phyloP scores from a whole-genome alignment of 2,888 invertebrate species.

The Pachydiplax longipennis region DNA sequence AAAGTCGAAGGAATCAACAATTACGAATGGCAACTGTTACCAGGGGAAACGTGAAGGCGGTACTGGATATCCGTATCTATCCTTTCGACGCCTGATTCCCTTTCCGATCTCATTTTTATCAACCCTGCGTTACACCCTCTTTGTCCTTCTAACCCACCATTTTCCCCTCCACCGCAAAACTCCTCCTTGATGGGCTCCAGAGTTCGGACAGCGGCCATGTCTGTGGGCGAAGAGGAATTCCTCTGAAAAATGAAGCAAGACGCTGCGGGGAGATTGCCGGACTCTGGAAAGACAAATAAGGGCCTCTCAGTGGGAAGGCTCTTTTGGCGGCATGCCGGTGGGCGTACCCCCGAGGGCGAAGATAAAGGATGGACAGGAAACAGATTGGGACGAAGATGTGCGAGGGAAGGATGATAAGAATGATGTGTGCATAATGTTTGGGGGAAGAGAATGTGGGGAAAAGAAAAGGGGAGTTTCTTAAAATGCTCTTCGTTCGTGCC shows the following conservation, averaged over 20 bases:
- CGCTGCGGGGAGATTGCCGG: conserved; percentile 19
- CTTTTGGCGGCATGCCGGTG: background rate
- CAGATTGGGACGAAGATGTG: background rate
- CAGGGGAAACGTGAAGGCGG: no score
- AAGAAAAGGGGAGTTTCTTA: no score
- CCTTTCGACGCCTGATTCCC: no score
- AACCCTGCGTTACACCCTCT: background rate
- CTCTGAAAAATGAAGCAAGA: conserved; percentile 30
- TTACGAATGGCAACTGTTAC: no score
- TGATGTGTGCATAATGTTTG: no score
- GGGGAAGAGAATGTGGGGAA: no score
- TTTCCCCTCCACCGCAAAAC: background rate
- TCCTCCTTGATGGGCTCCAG: background rate
- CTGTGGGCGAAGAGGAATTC: conserved; percentile 5
- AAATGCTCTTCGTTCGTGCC: no score
- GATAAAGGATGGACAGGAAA: background rate
- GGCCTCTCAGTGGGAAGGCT: background rate
- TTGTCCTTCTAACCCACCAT: background rate
- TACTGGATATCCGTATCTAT: no score
- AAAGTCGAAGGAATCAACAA: no score
- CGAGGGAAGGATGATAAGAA: no score
- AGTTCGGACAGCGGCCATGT: background rate
- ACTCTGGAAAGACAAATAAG: conserved; percentile 32
- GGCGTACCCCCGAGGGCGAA: background rate
- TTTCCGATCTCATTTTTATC: no score